phyloP scores from a whole-genome alignment of 2,113 vertebrate genomes.

The Rhombomys opimus region DNA sequence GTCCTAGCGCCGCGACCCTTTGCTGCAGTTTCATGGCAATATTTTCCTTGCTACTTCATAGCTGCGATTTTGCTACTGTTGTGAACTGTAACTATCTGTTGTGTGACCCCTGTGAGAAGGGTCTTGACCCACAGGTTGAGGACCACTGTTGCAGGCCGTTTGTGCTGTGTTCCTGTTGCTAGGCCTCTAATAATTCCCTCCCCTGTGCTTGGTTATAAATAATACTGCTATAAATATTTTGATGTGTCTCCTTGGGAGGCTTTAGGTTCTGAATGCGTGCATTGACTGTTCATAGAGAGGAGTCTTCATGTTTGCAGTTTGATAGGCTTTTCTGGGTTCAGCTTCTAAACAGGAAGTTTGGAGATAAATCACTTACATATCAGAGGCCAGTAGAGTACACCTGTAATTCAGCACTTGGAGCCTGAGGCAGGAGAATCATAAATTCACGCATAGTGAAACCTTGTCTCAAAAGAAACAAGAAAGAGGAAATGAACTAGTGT shows the following conservation, averaged over 20 bases:
- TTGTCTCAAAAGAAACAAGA: neutral
- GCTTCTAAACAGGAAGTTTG: neutral
- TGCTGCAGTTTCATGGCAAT: too few species aligned
- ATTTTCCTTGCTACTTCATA: too few species aligned
- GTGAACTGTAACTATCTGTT: too few species aligned
- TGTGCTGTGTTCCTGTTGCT: constrained; percentile 59
- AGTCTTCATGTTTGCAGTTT: neutral
- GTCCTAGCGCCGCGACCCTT: too few species aligned
- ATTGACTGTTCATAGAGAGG: neutral
- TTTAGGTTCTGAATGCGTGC: neutral
- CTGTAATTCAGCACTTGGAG: neutral
- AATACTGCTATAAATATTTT: neutral
- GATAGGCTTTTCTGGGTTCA: neutral
- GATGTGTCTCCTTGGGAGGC: neutral
- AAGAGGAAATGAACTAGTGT: neutral
- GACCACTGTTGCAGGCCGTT: neutral
- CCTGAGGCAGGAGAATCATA: neutral
- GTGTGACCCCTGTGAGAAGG: too few species aligned
- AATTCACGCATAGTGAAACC: neutral
- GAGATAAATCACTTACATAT: neutral
- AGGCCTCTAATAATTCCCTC: constrained; percentile 39
- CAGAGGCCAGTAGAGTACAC: neutral
- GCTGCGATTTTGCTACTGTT: too few species aligned
- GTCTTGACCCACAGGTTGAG: too few species aligned
- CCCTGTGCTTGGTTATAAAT: constrained; percentile 33